Base-by-base conservation (phyloP, 2,797 vertebrate genomes). In the Rhinatrema bivittatum region DNA sequence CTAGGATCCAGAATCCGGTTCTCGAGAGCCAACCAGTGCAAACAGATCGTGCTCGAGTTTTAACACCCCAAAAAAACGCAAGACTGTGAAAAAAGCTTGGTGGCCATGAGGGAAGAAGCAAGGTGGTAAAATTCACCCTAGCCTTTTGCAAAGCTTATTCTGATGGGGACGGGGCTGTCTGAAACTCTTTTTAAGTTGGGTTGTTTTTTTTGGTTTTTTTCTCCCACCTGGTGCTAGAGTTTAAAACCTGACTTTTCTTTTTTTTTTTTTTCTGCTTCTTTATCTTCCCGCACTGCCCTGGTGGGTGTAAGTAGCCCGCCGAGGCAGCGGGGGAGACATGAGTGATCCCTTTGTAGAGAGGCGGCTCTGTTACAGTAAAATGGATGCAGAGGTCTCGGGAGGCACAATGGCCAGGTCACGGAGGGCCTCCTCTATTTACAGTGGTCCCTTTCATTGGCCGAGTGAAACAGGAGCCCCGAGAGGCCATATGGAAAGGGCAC, bases 341-440 rank as follows among this genome's bases (percentile, higher is more conserved):
- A 79, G 68, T 76, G 59, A 58, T 12, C 19, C 19, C 44, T 16
- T 23, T 29, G 62, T 15, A 26, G 4, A 15, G 38, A 10, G 44
- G 36, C 47, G 62, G 73, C 69, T 81, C 73, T 71, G 81, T 83
- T 86, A 84, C 86, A 81, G 82, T 84, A 81, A 76, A 70, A 62
- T 68, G 68, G 78, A 70, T 67, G 76, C 72, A 65, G 72, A 68
- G 78, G 81, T 81, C 75, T 62, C 42, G 61, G 59, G 56, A 56
- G 57, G 62, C 40, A 74, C 74, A 76, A 78, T 79, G 71, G 57
- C 42, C 39, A 46, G 85, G 86, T 82, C 80, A 80, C 45, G 58
- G 57, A 65, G 78, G 70, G 77, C 78, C 72, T 74, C 68, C 66
- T 55, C 82, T 87, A 88, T 89, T 89, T 91, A 90, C 88, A 89